A percentile compares a stretch with the other conserved stretches of the same genome.
These are phyloP conservation scores for Ammospiza caudacuta DNA, from an alignment of 2,113 vertebrate species.

Conservation along the genomic window DNA sequence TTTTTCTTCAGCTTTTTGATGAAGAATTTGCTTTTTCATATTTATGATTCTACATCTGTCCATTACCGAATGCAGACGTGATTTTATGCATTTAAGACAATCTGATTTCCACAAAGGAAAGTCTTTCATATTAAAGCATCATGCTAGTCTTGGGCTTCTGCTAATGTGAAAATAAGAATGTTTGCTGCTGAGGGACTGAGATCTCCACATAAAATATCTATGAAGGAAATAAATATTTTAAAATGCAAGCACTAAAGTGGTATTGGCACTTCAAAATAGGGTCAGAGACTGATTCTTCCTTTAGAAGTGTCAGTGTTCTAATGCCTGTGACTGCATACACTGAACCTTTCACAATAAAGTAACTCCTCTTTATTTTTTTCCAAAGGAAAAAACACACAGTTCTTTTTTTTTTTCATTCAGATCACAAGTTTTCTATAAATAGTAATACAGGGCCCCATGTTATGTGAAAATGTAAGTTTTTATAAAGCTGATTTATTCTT, in stretches of 20 bases:
- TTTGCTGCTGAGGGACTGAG: constrained; percentile 51
- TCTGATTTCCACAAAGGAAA: not conserved
- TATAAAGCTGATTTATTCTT: constrained; percentile 19
- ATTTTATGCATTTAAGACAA: not conserved
- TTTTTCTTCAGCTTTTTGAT: not conserved
- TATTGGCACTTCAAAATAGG: constrained; percentile 70
- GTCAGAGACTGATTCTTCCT: constrained; percentile 63
- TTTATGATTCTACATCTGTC: not conserved
- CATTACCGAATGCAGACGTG: not conserved
- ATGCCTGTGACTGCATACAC: not conserved
- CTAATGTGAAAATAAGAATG: constrained; percentile 69
- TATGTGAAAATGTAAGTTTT: not conserved
- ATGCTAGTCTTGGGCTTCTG: constrained; percentile 55
- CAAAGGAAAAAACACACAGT: constrained; percentile 16
- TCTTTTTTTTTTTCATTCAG: constrained; percentile 50
- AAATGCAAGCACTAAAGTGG: constrained; percentile 62
- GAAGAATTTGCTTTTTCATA: not conserved
- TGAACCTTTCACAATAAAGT: constrained; percentile 44
- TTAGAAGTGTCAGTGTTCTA: constrained; percentile 56
- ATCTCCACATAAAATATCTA: constrained; percentile 72
- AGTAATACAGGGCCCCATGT: not conserved
- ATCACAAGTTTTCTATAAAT: constrained; percentile 47
- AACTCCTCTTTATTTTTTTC: constrained; percentile 48
- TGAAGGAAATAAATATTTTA: constrained; percentile 80
- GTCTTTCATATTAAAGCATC: constrained; percentile 31